A percentile compares a stretch with the other conserved stretches of the same genome.
Evolutionary conservation across 53 echinoderm and acorn worm species (phyloP).

Genomic region (Hippasteria phrygiana): DNA sequence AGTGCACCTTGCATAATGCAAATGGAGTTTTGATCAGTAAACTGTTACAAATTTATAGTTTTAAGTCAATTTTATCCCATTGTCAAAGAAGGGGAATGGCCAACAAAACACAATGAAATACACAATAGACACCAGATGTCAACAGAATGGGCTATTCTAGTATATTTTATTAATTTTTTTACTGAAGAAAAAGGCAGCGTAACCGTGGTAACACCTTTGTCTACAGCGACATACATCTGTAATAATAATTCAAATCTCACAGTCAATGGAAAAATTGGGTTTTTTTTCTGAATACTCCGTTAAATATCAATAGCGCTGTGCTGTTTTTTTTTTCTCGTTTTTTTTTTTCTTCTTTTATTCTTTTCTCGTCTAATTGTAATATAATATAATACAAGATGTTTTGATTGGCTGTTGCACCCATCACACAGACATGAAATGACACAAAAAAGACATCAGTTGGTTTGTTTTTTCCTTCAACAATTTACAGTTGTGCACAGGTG

Average conservation of each 20-base stretch:
- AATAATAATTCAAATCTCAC: slow-evolving; percentile 67
- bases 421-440: slow-evolving; percentile 66
- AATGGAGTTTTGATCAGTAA: no score
- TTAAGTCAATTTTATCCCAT: neutral
- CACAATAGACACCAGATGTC: slow-evolving; percentile 44
- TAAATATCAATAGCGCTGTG: slow-evolving; percentile 70
- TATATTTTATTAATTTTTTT: slow-evolving; percentile 58
- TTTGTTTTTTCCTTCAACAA: neutral
- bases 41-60: no score
- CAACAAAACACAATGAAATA: neutral
- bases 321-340: slow-evolving; percentile 32
- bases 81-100: neutral
- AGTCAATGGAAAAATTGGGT: slow-evolving; percentile 68
- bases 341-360: neutral
- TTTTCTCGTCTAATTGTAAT: slow-evolving; percentile 36
- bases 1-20: no score
- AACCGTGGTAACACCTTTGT: slow-evolving; percentile 64
- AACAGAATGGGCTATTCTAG: slow-evolving; percentile 70
- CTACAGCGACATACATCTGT: slow-evolving; percentile 69
- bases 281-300: slow-evolving; percentile 62
- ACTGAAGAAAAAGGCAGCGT: slow-evolving; percentile 52
- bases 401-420: slow-evolving; percentile 34
- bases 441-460: slow-evolving; percentile 60
- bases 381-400: slow-evolving; percentile 65
- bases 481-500: slow-evolving; percentile 44